Percentiles rank a stretch among this genome's conserved stretches.
These are phyloP conservation scores for Peromyscus eremicus DNA, from an alignment of 2,797 vertebrate genomes.

Conservation along the genomic window DNA sequence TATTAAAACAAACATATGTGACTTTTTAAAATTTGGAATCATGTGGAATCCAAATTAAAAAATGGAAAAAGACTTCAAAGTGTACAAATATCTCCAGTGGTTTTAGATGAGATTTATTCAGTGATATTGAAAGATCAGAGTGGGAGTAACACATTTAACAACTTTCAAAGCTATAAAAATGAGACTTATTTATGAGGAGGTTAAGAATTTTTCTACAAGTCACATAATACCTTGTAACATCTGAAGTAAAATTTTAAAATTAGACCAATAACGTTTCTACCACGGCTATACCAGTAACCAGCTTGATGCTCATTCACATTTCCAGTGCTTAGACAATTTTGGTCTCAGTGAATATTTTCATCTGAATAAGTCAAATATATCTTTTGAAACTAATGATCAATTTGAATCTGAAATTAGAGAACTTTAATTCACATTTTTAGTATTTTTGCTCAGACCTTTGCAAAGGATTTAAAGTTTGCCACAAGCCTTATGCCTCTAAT, in stretches of 20 bases:
- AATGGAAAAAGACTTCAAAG: background rate
- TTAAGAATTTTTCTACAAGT: background rate
- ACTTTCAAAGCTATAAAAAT: background rate
- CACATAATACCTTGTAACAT: background rate
- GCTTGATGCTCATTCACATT: background rate
- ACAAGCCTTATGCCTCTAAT: background rate
- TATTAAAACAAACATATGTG: background rate
- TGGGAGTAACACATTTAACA: background rate
- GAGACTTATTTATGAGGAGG: background rate
- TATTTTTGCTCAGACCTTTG: background rate
- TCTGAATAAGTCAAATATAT: slow-evolving; percentile 3
- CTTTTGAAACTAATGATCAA: slow-evolving; percentile 39
- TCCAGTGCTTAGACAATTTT: slow-evolving; percentile 7
- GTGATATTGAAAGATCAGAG: background rate
- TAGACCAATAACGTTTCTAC: background rate
- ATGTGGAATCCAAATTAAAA: background rate
- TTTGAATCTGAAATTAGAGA: background rate
- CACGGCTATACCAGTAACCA: background rate
- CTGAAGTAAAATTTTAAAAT: background rate
- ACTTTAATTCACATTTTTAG: background rate
- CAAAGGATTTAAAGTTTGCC: background rate
- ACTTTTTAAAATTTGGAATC: slow-evolving; percentile 17
- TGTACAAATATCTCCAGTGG: background rate
- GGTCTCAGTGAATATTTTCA: background rate
- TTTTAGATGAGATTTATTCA: background rate